Evolutionary conservation across 2,113 vertebrate species (phyloP).

Genomic region (Cinclus mexicanus): DNA sequence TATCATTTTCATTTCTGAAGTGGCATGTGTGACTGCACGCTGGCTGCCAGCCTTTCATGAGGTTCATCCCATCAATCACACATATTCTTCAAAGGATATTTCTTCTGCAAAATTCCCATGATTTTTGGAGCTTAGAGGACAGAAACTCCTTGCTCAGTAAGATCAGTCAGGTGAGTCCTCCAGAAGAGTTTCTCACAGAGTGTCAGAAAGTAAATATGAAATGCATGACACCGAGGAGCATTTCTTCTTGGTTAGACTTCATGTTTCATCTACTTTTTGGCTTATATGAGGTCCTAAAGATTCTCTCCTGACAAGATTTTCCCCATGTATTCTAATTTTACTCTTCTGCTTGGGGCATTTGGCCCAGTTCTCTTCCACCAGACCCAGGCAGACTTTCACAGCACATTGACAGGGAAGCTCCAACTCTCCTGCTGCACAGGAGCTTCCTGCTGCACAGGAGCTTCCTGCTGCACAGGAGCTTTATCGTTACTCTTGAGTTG

Average conservation of each 20-base stretch:
- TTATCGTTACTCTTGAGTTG: not conserved
- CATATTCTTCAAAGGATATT: not conserved
- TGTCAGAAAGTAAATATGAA: not conserved
- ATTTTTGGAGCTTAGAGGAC: not conserved
- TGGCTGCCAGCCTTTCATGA: not conserved
- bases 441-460: too few species aligned
- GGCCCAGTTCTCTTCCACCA: not conserved
- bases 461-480: not conserved
- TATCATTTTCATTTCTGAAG: not conserved
- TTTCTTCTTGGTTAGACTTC: not conserved
- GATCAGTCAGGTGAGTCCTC: not conserved
- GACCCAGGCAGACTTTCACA: not conserved
- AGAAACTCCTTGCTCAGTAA: not conserved
- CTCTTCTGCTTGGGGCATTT: not conserved
- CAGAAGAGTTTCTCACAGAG: not conserved
- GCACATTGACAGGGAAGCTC: fast-evolving
- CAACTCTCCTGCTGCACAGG: not conserved
- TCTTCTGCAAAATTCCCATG: not conserved
- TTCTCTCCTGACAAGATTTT: not conserved
- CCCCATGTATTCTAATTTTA: not conserved
- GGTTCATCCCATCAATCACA: not conserved
- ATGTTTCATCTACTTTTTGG: not conserved
- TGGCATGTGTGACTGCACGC: fast-evolving
- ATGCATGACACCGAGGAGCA: not conserved
- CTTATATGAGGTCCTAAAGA: not conserved